phyloP scores from a whole-genome alignment of 1,140 invertebrate genomes.

The Drosophila suzukii region DNA sequence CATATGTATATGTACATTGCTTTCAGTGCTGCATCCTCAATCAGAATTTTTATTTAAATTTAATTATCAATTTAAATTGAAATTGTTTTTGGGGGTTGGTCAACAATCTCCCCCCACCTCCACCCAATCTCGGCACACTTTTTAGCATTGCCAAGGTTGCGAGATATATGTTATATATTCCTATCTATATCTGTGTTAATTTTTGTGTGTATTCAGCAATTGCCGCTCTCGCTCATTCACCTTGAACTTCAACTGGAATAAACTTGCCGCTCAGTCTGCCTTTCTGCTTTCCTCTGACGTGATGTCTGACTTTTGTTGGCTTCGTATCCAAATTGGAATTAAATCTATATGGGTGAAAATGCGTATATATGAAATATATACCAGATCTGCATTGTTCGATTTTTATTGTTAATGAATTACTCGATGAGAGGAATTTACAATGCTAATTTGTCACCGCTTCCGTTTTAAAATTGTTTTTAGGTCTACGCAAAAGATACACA shows the following conservation, averaged over 20 bases:
- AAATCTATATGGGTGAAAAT: constrained; percentile 35
- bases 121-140: constrained; percentile 22
- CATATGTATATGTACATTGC: constrained; percentile 1
- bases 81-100: constrained; percentile 50
- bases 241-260: constrained; percentile 81
- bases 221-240: constrained; percentile 54
- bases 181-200: constrained; percentile 28
- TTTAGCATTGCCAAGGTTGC: constrained; percentile 33
- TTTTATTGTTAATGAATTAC: neutral
- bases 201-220: constrained; percentile 54
- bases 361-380: constrained; percentile 35
- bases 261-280: constrained; percentile 63
- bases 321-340: constrained; percentile 45
- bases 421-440: constrained; percentile 29
- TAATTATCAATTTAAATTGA: constrained; percentile 73
- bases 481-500: too few species aligned
- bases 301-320: constrained; percentile 37
- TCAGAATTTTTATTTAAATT: constrained; percentile 58
- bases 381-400: constrained; percentile 20
- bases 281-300: constrained; percentile 43
- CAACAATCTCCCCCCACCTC: neutral
- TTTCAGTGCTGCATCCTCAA: constrained; percentile 33
- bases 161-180: constrained; percentile 23
- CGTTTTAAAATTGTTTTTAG: constrained; percentile 17
- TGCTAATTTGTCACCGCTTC: constrained; percentile 54